Percentiles rank a stretch among this genome's conserved stretches.
These are phyloP conservation scores for Botrylloides violaceus DNA, from an alignment of 23 tunicate genomes.

Conservation along the genomic window DNA sequence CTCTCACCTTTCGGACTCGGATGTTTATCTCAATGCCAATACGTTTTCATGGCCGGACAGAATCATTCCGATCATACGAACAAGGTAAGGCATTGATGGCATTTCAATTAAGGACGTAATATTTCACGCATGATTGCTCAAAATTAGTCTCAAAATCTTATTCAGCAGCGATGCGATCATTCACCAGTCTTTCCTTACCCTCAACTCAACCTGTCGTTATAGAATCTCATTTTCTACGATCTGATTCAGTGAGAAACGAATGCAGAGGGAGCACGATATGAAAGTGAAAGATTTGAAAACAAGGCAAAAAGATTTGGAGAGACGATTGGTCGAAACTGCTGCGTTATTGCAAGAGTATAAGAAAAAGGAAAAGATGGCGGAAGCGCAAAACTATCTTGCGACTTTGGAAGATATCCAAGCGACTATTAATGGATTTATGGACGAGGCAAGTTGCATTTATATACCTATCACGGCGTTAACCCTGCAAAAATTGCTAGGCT, in stretches of 20 bases:
- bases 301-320: constrained; percentile 65
- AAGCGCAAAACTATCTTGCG: constrained; percentile 66
- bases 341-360: constrained; percentile 47
- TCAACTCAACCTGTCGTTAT: no score
- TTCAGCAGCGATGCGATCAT: no score
- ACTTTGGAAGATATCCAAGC: constrained; percentile 70
- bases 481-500: no score
- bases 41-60: constrained; percentile 89
- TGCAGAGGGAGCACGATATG: constrained; percentile 76
- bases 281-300: constrained; percentile 49
- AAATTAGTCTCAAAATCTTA: no score
- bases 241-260: constrained; percentile 59
- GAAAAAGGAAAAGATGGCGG: constrained; percentile 71
- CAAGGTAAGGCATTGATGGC: constrained; percentile 34
- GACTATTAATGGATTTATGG: constrained; percentile 68
- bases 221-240: no score
- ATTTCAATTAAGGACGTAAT: no score
- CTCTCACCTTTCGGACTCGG: constrained; percentile 49
- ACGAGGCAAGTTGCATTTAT: constrained; percentile 66
- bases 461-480: no score
- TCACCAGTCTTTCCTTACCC: no score
- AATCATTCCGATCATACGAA: constrained; percentile 82
- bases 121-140: no score
- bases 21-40: constrained; percentile 62
- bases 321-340: constrained; percentile 41